Evolutionary conservation across 2,888 invertebrate species (phyloP), one percentile per base, ranked within the genome.

Genomic region (Caenorhabditis zanzibari): DNA sequence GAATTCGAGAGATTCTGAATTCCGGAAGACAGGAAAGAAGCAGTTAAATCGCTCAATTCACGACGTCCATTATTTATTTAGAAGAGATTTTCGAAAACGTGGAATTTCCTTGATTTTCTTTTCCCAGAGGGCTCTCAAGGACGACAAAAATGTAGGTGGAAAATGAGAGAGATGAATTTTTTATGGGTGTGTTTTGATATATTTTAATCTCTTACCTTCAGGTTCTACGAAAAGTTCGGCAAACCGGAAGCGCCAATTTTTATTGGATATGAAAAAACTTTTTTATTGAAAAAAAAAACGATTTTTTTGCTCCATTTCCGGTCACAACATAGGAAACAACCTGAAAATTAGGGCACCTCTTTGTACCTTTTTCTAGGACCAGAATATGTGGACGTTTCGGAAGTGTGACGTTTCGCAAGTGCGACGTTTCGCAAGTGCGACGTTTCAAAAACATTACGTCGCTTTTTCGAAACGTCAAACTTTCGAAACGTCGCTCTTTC

Each of bases 1-100:
- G n/a, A n/a, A n/a, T n/a, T n/a, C n/a, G 24, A 24, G 19, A 44
- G 44, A 19, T 24, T 41, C 41, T 24, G 44, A 22, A 44, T 5
- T 26, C 26, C 12, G 26, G 44, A 44, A 44, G 44, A 41, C 12
- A 32, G 63, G 28, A 63, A 61, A 41, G 3, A 4, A 22, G n/a
- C 63, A 63, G 47, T 63, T 63, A 63, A 63, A 63, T 16, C 63
- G 41, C 47, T 44, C 44, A 44, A 38, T 28, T 44, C 47, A 26
- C 9, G 44, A 28, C 41, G 22, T 59, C 44, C 9, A 61, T 61
- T 6, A 44, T 63, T 44, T 63, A 63, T 63, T 63, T 44, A 44
- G 22, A 19, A 41, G 35, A 54, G 54, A 19, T 47, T 47, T 47
- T 47, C 19, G 47, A 19, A 24, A n/a, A 63, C 63, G 63, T 63